Base-by-base conservation (phyloP, 2,113 vertebrate genomes). In the Pollachius pollachius region DNA sequence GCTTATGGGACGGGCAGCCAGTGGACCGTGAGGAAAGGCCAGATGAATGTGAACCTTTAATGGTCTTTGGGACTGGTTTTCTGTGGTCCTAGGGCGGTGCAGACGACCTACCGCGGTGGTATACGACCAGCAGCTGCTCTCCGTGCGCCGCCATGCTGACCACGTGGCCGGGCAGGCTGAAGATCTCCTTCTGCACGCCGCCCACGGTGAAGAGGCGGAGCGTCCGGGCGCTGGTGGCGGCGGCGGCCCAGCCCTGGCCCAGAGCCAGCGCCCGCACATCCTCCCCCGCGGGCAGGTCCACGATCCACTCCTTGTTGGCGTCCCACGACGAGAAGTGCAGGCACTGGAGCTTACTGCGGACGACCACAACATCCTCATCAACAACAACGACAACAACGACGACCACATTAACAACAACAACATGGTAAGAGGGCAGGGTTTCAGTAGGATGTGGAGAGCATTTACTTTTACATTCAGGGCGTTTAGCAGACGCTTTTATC, bases 271-370 rank as follows among this genome's bases (percentile, higher is more conserved):
- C 95, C 76, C 87, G 80, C 3, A 89, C 85, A 2, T 97, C 95
- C 80, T 99, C 97, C 37, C 89, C 92, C 54, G 81, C 80, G 0
- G 94, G 94, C 87, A 99, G 92, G 74, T 99, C 97, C 65, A 97
- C 93, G 3, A 96, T 94, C 97, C 97, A 99, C 69, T 99, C 97
- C 81, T 99, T 99, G 63, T 91, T 97, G 56, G 94, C 92, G 86
- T 99, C 97, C 96, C 97, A 99, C 0, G 96, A 97, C 15, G 92
- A 94, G 80, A 99, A 98, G 88, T 99, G 96, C 67, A 99, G 90
- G 79, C 97, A 99, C 75, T 98, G 95, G 21, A 99, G 92, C 76
- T 98, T 99, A 87, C 97, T 99, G 86, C 12, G 15, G 21, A 48
- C 41, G 9, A 48, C 41, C 6, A 48, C 41, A 48, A 48, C 41